Conservation (phyloP, 2,113 vertebrate species). For the Saguinus midas region DNA sequence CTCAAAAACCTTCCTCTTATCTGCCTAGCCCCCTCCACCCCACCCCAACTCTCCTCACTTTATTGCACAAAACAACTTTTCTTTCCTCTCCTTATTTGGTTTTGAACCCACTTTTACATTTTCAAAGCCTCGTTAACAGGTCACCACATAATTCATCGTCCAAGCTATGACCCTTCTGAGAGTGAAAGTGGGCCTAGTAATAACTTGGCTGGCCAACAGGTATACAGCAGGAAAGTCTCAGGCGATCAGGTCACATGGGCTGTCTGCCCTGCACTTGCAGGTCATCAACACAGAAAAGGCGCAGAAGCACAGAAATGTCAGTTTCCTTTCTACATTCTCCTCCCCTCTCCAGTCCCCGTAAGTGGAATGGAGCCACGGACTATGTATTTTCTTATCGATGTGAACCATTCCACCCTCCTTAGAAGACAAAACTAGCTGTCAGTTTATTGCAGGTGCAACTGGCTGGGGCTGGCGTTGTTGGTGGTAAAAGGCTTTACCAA, state of each 20-base stretch:
- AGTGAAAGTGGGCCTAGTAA: background rate
- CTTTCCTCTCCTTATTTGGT: background rate
- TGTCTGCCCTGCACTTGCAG: background rate
- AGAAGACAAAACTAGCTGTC: background rate
- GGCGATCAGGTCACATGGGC: background rate
- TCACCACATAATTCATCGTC: background rate
- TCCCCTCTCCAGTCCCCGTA: no score
- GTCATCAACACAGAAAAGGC: background rate
- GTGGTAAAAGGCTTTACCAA: no score
- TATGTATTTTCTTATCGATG: background rate
- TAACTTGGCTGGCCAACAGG: background rate
- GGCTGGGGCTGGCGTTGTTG: no score
- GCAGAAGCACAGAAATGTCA: background rate
- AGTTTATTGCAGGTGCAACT: no score
- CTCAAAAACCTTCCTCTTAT: background rate
- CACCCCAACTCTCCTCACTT: background rate
- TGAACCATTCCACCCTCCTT: background rate
- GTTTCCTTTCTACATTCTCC: background rate
- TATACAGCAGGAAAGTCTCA: background rate
- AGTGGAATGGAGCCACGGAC: background rate
- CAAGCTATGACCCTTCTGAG: background rate
- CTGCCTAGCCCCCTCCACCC: background rate
- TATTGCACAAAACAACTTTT: background rate
- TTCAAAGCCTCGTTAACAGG: background rate
- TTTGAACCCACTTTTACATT: background rate